phyloP scores from a whole-genome alignment of 2,797 vertebrate genomes.

The Microcaecilia unicolor region DNA sequence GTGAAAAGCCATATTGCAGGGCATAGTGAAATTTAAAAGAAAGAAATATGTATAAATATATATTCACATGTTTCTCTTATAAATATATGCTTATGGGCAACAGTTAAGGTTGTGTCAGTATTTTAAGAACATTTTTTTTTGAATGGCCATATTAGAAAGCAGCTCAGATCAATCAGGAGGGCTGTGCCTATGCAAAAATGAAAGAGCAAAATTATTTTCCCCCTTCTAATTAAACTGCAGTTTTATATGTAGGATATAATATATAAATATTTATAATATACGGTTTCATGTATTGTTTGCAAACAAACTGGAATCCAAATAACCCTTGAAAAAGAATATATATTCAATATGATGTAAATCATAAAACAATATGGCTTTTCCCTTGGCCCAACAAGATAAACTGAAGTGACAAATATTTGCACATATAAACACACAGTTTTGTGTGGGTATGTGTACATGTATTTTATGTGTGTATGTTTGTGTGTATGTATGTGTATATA shows the following conservation, averaged over 20 bases:
- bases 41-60: conserved; percentile 18
- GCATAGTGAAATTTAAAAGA: conserved; percentile 30
- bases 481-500: too few species aligned
- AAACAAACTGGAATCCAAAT: conserved; percentile 56
- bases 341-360: conserved; percentile 12
- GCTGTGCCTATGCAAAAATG: conserved; percentile 20
- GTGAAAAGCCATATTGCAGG: conserved; percentile 60
- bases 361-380: conserved; percentile 25
- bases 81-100: conserved; percentile 28
- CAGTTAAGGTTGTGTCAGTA: conserved; percentile 38
- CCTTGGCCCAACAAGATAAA: conserved; percentile 20
- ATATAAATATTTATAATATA: conserved; percentile 56
- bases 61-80: conserved; percentile 38
- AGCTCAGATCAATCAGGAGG: conserved; percentile 25
- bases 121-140: conserved; percentile 33
- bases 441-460: too few species aligned
- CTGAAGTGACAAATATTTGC: too few species aligned
- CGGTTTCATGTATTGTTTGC: conserved; percentile 41
- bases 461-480: too few species aligned
- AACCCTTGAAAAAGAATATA: conserved; percentile 24
- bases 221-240: conserved; percentile 30
- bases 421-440: too few species aligned
- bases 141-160: conserved; percentile 40
- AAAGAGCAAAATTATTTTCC: conserved; percentile 18
- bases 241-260: conserved; percentile 48